These are phyloP conservation scores for Hybognathus amarus DNA, from an alignment of 2,797 vertebrate species.

Conservation along the genomic window DNA sequence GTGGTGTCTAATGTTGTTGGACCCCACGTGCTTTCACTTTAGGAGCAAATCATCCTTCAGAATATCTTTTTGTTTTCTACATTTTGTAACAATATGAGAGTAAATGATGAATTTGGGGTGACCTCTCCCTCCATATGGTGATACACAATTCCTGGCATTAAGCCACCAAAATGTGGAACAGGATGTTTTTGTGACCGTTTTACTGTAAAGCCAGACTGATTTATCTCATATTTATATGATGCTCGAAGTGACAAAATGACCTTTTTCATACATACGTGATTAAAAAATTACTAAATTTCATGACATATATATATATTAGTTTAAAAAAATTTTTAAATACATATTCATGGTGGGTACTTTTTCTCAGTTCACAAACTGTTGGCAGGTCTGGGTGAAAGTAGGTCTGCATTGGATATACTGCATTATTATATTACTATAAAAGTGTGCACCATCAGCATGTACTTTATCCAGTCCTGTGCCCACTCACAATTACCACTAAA, in stretches of 20 bases:
- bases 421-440: conserved; percentile 69
- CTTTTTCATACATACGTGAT: not conserved
- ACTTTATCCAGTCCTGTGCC: conserved; percentile 59
- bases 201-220: not conserved
- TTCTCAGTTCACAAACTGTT: not conserved
- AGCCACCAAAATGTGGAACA: not conserved
- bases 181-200: not conserved
- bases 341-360: not conserved
- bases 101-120: not conserved
- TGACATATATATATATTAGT: not conserved
- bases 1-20: not conserved
- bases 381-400: conserved; percentile 14
- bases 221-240: not conserved
- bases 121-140: not conserved
- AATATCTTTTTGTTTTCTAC: not conserved
- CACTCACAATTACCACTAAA: conserved; percentile 65
- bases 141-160: not conserved
- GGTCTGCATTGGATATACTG: conserved; percentile 68
- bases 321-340: not conserved
- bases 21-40: not conserved
- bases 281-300: not conserved
- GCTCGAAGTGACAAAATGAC: not conserved
- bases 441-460: conserved; percentile 58
- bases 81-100: no score
- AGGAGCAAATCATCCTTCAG: not conserved